These are phyloP conservation scores for Arge pagana DNA, from an alignment of 2,888 invertebrate species.

Conservation along the genomic window DNA sequence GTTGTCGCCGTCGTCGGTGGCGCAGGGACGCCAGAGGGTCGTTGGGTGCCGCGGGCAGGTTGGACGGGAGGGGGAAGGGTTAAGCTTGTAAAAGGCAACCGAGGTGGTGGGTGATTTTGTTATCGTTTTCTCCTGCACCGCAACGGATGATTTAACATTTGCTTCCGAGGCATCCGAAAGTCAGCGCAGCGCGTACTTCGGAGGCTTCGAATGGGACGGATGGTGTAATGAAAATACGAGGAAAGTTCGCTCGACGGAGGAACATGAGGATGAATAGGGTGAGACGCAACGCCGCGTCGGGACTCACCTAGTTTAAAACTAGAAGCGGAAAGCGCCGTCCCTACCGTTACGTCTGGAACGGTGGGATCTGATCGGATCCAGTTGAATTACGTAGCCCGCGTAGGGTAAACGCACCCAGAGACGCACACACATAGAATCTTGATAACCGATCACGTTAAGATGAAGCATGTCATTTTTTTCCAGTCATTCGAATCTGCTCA, in stretches of 20 bases:
- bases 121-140: slow-evolving; percentile 30
- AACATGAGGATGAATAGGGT: slow-evolving; percentile 14
- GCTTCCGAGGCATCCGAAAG: background rate
- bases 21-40: background rate
- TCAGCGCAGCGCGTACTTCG: background rate
- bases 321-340: too few species aligned
- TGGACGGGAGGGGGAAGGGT: slow-evolving; percentile 6
- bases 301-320: too few species aligned
- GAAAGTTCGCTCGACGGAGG: background rate
- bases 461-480: too few species aligned
- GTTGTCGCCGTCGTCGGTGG: slow-evolving; percentile 1
- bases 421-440: too few species aligned
- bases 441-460: too few species aligned
- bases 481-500: too few species aligned
- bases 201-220: background rate
- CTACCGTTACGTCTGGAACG: too few species aligned
- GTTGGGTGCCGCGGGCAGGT: background rate
- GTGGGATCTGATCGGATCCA: too few species aligned
- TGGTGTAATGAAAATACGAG: slow-evolving; percentile 4
- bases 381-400: too few species aligned
- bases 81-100: slow-evolving; percentile 15
- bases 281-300: background rate
- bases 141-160: background rate
- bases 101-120: slow-evolving; percentile 28
- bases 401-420: too few species aligned